Evolutionary conservation across 1,140 invertebrate species (phyloP).

Genomic region (Diuraphis noxia): DNA sequence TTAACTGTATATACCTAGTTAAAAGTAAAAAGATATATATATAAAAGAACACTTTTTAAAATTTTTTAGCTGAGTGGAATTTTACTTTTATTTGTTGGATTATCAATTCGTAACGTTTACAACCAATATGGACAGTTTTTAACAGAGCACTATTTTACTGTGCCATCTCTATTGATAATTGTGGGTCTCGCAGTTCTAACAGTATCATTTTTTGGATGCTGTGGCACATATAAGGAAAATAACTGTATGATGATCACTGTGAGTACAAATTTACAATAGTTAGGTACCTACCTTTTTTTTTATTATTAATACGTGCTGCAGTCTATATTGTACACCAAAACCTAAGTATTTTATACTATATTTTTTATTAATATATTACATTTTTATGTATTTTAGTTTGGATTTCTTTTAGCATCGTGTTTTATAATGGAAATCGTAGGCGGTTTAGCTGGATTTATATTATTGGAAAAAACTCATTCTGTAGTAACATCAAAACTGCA

Average conservation of each 20-base stretch:
- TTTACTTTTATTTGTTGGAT: slow-evolving; percentile 59
- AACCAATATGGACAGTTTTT: slow-evolving; percentile 60
- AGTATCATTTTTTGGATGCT: slow-evolving; percentile 82
- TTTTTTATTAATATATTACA: background rate
- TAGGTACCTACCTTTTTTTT: background rate
- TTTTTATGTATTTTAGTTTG: slow-evolving; percentile 69
- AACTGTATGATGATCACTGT: slow-evolving; percentile 81
- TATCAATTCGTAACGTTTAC: slow-evolving; percentile 59
- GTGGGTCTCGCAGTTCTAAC: slow-evolving; percentile 73
- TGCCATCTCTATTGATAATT: slow-evolving; percentile 66
- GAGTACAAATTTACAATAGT: too few species aligned
- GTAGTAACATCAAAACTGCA: slow-evolving; percentile 72
- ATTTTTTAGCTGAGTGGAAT: slow-evolving; percentile 58
- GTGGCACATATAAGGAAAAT: slow-evolving; percentile 78
- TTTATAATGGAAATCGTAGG: slow-evolving; percentile 82
- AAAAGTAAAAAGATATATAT: too few species aligned
- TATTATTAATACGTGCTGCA: background rate
- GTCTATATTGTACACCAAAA: background rate
- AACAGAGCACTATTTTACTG: slow-evolving; percentile 59
- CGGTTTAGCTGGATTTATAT: slow-evolving; percentile 82
- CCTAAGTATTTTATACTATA: background rate
- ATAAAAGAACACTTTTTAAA: background rate
- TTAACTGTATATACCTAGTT: background rate
- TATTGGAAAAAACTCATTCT: slow-evolving; percentile 70
- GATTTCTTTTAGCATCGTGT: slow-evolving; percentile 77